Percentiles rank a stretch among this genome's conserved stretches.
These are phyloP conservation scores for Eonycteris spelaea DNA, from an alignment of 2,113 vertebrate species.

Conservation along the genomic window DNA sequence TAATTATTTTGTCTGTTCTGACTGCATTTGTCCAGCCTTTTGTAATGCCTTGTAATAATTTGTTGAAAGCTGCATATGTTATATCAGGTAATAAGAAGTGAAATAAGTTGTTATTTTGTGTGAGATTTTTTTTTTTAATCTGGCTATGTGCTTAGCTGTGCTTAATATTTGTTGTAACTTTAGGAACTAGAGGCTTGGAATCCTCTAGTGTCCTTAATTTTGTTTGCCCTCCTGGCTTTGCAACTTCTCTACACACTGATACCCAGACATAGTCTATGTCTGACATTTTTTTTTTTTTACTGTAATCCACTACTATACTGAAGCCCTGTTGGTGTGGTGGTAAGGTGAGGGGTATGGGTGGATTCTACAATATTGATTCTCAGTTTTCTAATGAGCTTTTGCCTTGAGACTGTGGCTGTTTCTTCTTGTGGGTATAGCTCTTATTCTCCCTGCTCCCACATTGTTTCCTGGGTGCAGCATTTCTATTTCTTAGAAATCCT, in stretches of 20 bases:
- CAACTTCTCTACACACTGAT: accelerated
- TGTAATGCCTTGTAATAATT: not conserved
- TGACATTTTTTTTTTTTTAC: no score
- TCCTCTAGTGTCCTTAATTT: not conserved
- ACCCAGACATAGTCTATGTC: not conserved
- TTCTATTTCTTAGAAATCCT: not conserved
- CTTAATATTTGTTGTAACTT: not conserved
- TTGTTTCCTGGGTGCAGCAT: not conserved
- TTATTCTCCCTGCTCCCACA: no score
- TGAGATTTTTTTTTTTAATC: not conserved
- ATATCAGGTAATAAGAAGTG: not conserved
- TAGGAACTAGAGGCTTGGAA: not conserved
- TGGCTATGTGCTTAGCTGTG: accelerated
- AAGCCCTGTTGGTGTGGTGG: accelerated
- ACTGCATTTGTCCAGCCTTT: not conserved
- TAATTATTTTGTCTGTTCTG: not conserved
- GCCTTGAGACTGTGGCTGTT: not conserved
- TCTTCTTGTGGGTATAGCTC: not conserved
- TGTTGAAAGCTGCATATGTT: not conserved
- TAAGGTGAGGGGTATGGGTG: not conserved
- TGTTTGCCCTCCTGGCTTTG: not conserved
- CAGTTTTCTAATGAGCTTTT: not conserved
- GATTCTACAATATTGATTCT: not conserved
- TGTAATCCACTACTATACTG: not conserved
- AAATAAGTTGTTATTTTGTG: not conserved